A percentile compares a stretch with the other conserved stretches of the same genome.
phyloP scores from a whole-genome alignment of 2,113 vertebrate genomes.

The Hemiprocne comata region DNA sequence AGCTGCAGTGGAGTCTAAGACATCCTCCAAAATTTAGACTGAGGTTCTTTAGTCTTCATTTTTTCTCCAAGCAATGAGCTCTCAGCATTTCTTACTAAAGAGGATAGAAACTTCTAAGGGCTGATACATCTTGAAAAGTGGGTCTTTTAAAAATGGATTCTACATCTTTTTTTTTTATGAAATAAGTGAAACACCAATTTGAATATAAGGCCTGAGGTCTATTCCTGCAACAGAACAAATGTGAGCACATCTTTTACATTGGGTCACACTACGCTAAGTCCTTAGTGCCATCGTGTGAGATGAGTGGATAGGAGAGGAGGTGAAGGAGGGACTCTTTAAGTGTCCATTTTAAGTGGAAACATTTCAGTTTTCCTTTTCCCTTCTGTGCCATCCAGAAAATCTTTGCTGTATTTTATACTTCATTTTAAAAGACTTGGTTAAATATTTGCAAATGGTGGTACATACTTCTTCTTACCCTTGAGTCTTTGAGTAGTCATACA shows the following conservation, averaged over 20 bases:
- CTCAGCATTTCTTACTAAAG: constrained; percentile 31
- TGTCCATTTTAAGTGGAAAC: not conserved
- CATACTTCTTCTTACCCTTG: not conserved
- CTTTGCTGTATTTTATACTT: not conserved
- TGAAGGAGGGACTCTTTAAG: not conserved
- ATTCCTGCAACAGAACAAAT: not conserved
- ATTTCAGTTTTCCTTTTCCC: not conserved
- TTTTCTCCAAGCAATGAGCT: constrained; percentile 36
- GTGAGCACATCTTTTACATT: not conserved
- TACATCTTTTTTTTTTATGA: not conserved
- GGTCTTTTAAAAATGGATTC: constrained; percentile 24
- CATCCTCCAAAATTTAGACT: constrained; percentile 25
- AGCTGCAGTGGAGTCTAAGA: constrained; percentile 19
- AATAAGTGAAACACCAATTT: not conserved
- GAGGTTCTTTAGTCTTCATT: constrained; percentile 30
- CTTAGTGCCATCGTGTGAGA: not conserved
- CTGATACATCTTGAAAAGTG: constrained; percentile 7
- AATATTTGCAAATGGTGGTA: not conserved
- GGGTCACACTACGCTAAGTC: not conserved
- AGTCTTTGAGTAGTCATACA: not conserved
- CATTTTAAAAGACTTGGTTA: not conserved
- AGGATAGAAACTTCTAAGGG: constrained; percentile 2
- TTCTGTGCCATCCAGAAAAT: not conserved
- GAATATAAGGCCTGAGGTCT: constrained; percentile 14
- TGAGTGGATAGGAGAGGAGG: not conserved